phyloP scores from a whole-genome alignment of 2,888 invertebrate genomes.

The Alitta virens region DNA sequence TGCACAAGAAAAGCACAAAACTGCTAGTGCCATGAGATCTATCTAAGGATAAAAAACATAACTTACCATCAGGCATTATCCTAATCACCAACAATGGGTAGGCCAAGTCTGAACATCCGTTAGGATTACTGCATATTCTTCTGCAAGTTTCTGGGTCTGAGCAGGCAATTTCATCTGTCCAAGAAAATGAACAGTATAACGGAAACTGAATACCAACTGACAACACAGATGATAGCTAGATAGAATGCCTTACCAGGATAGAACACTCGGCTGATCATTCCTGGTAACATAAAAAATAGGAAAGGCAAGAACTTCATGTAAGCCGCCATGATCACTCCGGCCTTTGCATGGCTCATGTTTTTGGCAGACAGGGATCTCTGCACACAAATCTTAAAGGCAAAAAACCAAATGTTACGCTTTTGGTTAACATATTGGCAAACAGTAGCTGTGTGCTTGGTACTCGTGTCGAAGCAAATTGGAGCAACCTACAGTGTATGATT shows the following conservation, averaged over 20 bases:
- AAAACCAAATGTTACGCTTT: too few relatives aligned
- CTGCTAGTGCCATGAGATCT: too few relatives aligned
- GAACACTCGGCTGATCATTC: slow-evolving; percentile 31
- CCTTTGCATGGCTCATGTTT: slow-evolving; percentile 30
- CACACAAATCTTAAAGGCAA: slow-evolving; percentile 25
- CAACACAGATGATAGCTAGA: too few relatives aligned
- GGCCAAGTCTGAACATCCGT: slow-evolving; percentile 32
- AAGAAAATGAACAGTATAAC: too few relatives aligned
- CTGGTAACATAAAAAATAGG: slow-evolving; percentile 32
- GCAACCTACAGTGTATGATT: too few relatives aligned
- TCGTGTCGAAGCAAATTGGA: too few relatives aligned
- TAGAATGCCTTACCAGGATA: slow-evolving; percentile 31
- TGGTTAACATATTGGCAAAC: too few relatives aligned
- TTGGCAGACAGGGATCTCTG: slow-evolving; percentile 33
- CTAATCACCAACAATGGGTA: slow-evolving; percentile 30
- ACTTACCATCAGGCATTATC: slow-evolving; percentile 23
- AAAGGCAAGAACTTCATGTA: slow-evolving; percentile 32
- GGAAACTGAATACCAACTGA: too few relatives aligned
- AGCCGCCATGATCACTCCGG: slow-evolving; percentile 28
- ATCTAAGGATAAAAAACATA: background rate
- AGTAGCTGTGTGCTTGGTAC: too few relatives aligned
- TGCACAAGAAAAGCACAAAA: too few relatives aligned
- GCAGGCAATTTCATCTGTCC: slow-evolving; percentile 29
- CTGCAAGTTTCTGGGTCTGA: slow-evolving; percentile 26
- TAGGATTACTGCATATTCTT: slow-evolving; percentile 23